A percentile compares a stretch with the other conserved stretches of the same genome.
phyloP scores from a whole-genome alignment of 2,888 invertebrate species.

The Electrophaes corylata region DNA sequence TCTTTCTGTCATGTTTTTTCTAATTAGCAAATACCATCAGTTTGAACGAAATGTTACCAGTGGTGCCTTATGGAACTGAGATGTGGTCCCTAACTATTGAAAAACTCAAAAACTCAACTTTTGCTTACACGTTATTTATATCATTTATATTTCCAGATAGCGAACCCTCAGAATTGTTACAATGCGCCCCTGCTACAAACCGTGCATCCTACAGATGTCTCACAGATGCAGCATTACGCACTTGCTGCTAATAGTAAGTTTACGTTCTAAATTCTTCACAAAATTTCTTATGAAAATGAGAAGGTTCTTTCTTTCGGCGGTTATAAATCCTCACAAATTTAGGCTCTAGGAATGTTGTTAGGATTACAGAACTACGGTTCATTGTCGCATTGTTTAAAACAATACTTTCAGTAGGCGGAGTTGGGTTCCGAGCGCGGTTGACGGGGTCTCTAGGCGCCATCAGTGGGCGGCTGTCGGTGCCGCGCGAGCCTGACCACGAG shows the following conservation, averaged over 20 bases:
- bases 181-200: slow-evolving; percentile 74
- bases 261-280: background rate
- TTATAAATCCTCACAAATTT: no score
- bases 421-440: slow-evolving; percentile 64
- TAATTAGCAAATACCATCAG: no score
- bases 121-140: slow-evolving; percentile 4
- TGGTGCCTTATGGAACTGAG: no score
- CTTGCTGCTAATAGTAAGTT: slow-evolving; percentile 63
- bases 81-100: no score
- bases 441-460: slow-evolving; percentile 79
- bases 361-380: no score
- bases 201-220: slow-evolving; percentile 58
- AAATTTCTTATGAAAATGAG: no score
- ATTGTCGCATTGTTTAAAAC: no score
- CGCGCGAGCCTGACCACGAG: slow-evolving; percentile 71
- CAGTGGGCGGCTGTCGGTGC: slow-evolving; percentile 63
- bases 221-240: slow-evolving; percentile 60
- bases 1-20: no score
- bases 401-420: slow-evolving; percentile 60
- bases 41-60: no score
- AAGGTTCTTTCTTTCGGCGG: no score
- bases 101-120: no score
- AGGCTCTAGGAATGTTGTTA: no score
- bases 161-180: slow-evolving; percentile 71
- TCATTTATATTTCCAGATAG: slow-evolving; percentile 53